Base-by-base conservation (phyloP, 2,797 vertebrate species). In the Sarcoramphus papa region DNA sequence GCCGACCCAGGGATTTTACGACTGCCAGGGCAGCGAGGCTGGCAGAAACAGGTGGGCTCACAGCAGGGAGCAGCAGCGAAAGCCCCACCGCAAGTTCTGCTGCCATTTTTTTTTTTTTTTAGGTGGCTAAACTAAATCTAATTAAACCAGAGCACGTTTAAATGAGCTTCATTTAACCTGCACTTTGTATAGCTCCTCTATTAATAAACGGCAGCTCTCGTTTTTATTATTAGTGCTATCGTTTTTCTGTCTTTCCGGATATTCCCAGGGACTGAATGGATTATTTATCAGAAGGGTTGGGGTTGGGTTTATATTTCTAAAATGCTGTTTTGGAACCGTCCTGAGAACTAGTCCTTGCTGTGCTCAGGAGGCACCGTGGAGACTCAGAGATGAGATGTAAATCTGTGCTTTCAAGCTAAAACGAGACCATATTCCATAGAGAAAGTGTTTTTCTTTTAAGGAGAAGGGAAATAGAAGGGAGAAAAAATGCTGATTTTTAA, bases 31-130 rank as follows among this genome's bases (percentile, higher is more conserved):
- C 90, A 87, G 74, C 33, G 24, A 90, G 79, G 85, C 90, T 95
- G 79, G 94, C 95, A 90, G 93, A 96, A 94, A 94, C 90, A 97
- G 94, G 95, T 98, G 93, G 94, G 92, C 57, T 94, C 93, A 60
- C 94, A 96, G 85, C 51, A 47, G 95, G 92, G 91, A 95, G 53
- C 76, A 84, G 77, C 94, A 85, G 88, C 18, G 14, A 73, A 92
- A 97, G 89, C 93, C 92, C 87, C 41, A 33, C 81, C 95, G 90
- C 96, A 64, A 92, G 48, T 92, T 96, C 81, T 96, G 89, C 64
- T 86, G 88, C 94, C 92, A 84, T 96, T 97, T 94, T 37, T 37
- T 37, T 37, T 37, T 37, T 37, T 37, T 96, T 96, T 93, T 88
- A 90, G 94, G 88, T 94, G 94, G 54, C 77, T 95, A 81, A 95